These are phyloP conservation scores for Mechanitis mazaeus DNA, from an alignment of 2,888 invertebrate species.

Conservation along the genomic window DNA sequence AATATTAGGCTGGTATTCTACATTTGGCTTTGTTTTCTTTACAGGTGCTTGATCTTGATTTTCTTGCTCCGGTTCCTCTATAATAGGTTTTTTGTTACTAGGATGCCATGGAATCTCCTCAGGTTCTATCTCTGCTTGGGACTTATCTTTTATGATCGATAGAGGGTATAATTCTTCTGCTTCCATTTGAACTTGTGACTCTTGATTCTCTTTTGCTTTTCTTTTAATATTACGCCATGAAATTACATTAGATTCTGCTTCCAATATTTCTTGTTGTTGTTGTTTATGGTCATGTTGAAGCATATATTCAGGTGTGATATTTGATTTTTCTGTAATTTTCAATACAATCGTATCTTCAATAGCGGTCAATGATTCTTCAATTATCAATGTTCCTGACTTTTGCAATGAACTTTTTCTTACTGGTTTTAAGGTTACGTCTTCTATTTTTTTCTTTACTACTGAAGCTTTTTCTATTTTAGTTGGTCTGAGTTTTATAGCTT, in stretches of 20 bases:
- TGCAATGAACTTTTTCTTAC: conserved; percentile 49
- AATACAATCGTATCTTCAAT: conserved; percentile 77
- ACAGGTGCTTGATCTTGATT: conserved; percentile 44
- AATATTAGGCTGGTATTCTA: conserved; percentile 42
- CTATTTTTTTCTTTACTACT: conserved; percentile 73
- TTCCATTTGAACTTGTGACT: conserved; percentile 31
- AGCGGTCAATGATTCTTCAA: conserved; percentile 75
- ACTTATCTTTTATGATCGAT: conserved; percentile 39
- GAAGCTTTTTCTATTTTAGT: conserved; percentile 75
- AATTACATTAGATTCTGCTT: conserved; percentile 40
- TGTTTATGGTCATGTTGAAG: conserved; percentile 45
- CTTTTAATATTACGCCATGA: conserved; percentile 42
- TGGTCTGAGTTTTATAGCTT: conserved; percentile 78
- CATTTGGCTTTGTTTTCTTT: conserved; percentile 22
- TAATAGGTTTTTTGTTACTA: conserved; percentile 45
- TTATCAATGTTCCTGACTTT: conserved; percentile 50
- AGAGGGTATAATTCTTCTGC: conserved; percentile 47
- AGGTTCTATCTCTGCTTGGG: conserved; percentile 47
- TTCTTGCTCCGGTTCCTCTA: conserved; percentile 44
- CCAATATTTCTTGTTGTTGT: conserved; percentile 41
- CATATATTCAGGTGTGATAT: conserved; percentile 40
- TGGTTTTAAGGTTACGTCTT: conserved; percentile 60
- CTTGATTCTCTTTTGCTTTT: conserved; percentile 32
- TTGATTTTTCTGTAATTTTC: conserved; percentile 40
- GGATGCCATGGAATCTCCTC: conserved; percentile 50